Conservation (phyloP, 2,113 vertebrate species). For the Poeciliopsis turrubarensis region DNA sequence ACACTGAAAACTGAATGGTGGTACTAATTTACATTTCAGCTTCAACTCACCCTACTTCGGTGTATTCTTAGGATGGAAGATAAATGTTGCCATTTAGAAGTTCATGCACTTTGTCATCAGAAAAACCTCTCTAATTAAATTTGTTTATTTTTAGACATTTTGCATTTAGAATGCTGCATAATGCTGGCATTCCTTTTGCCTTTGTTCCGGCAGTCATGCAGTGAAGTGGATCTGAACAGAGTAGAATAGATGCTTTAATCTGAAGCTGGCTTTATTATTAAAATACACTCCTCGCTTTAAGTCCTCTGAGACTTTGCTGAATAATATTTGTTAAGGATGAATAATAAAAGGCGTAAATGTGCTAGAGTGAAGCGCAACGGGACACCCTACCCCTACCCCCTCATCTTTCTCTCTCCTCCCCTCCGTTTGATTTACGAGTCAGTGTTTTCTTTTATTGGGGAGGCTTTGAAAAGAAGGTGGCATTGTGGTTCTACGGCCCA, state of each 20-base stretch:
- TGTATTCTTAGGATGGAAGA: neutral
- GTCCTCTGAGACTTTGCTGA: slow-evolving; percentile 64
- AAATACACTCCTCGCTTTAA: slow-evolving; percentile 62
- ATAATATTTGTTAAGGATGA: slow-evolving; percentile 78
- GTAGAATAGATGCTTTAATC: slow-evolving; percentile 64
- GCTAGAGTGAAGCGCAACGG: slow-evolving; percentile 53
- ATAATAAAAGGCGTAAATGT: slow-evolving; percentile 72
- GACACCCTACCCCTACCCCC: slow-evolving; percentile 50
- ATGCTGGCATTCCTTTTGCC: slow-evolving; percentile 28
- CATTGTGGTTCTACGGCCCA: slow-evolving; percentile 64
- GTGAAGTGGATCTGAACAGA: slow-evolving; percentile 45
- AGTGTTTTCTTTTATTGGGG: slow-evolving; percentile 71
- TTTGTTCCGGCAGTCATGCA: slow-evolving; percentile 48
- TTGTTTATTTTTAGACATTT: slow-evolving; percentile 35
- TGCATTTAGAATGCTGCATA: slow-evolving; percentile 16
- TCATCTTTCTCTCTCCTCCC: slow-evolving; percentile 51
- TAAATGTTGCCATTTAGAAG: slow-evolving; percentile 1
- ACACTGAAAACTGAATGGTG: neutral
- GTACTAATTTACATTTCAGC: neutral
- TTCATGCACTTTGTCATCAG: slow-evolving; percentile 25
- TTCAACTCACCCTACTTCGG: slow-evolving; percentile 5
- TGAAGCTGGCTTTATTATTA: slow-evolving; percentile 66
- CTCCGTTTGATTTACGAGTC: slow-evolving; percentile 69
- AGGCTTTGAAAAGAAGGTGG: slow-evolving; percentile 75
- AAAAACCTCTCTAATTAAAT: slow-evolving; percentile 33